These are phyloP conservation scores for Criorhina ranunculi DNA, from an alignment of 2,888 invertebrate species.

Conservation along the genomic window DNA sequence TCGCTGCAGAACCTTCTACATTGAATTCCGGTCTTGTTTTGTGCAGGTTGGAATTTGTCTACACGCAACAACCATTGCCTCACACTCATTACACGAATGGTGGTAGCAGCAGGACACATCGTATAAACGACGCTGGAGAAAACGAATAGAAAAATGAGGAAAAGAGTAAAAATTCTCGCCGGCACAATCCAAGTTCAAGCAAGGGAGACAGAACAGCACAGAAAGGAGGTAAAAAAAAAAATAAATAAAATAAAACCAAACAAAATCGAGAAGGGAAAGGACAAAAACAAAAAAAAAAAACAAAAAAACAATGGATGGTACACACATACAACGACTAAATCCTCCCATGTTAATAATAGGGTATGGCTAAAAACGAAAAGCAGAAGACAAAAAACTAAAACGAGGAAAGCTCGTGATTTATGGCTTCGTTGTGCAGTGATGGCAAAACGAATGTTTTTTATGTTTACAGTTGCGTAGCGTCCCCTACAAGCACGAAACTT, in stretches of 20 bases:
- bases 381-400: conserved; percentile 31
- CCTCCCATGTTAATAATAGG: conserved; percentile 28
- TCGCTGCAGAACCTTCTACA: conserved; percentile 28
- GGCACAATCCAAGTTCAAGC: conserved; percentile 23
- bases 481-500: conserved; percentile 26
- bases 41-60: conserved; percentile 41
- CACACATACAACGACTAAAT: conserved; percentile 32
- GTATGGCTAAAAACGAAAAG: conserved; percentile 25
- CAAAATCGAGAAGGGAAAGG: neutral
- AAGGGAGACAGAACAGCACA: conserved; percentile 31
- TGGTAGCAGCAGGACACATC: conserved; percentile 33
- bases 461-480: conserved; percentile 25
- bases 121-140: conserved; percentile 21
- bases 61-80: conserved; percentile 31
- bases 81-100: conserved; percentile 34
- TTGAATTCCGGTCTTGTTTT: conserved; percentile 44
- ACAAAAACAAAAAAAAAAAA: no score
- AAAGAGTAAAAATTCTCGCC: conserved; percentile 30
- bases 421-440: conserved; percentile 37
- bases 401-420: conserved; percentile 30
- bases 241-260: neutral
- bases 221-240: conserved; percentile 25
- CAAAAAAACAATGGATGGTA: conserved; percentile 6
- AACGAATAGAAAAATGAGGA: conserved; percentile 42
- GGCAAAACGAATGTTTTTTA: conserved; percentile 23